phyloP scores from a whole-genome alignment of 2,113 vertebrate genomes.

The Nycticorax nycticorax region DNA sequence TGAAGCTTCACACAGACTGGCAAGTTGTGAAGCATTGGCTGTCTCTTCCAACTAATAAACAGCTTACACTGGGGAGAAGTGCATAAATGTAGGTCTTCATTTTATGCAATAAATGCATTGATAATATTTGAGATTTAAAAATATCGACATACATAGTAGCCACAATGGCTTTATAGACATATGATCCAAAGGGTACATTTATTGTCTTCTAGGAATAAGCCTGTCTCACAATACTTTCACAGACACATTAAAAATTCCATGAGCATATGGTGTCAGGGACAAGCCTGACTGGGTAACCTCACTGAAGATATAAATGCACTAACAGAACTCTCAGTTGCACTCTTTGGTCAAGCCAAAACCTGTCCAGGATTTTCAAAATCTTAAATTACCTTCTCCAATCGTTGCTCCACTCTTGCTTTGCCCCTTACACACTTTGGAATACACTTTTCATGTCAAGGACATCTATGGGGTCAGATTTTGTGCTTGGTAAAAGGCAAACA shows the following conservation, averaged over 20 bases:
- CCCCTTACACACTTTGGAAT: background rate
- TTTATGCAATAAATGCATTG: background rate
- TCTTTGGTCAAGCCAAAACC: background rate
- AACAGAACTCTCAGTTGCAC: background rate
- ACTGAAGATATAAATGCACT: background rate
- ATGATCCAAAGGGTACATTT: background rate
- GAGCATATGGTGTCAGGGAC: background rate
- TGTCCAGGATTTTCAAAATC: background rate
- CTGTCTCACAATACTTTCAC: background rate
- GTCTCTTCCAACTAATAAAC: background rate
- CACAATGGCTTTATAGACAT: background rate
- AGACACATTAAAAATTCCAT: background rate
- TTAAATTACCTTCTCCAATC: background rate
- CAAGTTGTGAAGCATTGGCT: background rate
- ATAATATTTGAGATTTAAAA: background rate
- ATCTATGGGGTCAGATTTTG: background rate
- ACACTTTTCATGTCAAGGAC: background rate
- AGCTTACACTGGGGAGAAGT: background rate
- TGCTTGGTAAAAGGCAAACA: background rate
- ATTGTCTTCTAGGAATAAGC: background rate
- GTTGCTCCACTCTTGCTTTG: background rate
- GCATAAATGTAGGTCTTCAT: background rate
- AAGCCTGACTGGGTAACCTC: background rate
- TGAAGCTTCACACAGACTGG: background rate
- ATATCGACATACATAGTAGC: background rate